phyloP scores from a whole-genome alignment of 2,888 invertebrate genomes.

The Aspidiotus rigidus region DNA sequence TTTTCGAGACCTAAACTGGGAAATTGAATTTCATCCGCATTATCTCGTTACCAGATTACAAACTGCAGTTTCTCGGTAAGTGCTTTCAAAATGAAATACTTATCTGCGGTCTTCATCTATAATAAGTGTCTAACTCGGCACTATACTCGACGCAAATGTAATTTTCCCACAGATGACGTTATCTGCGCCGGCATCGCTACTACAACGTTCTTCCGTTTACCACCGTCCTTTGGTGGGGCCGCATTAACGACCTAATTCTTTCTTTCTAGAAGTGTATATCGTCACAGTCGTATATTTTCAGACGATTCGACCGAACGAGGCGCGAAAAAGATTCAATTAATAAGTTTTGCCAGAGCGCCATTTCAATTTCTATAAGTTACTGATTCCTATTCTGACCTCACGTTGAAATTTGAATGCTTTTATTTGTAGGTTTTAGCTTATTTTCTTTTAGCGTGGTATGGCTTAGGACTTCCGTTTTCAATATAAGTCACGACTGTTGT shows the following conservation, averaged over 20 bases:
- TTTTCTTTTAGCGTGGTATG: too few species aligned
- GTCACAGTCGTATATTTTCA: too few species aligned
- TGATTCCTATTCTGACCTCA: too few species aligned
- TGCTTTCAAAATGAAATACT: conserved; percentile 12
- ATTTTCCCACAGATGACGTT: conserved; percentile 7
- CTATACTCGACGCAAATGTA: background rate
- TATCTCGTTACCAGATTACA: conserved; percentile 10
- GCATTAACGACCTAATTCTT: conserved; percentile 2
- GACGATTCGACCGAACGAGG: too few species aligned
- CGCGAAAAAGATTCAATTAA: too few species aligned
- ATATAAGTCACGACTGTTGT: too few species aligned
- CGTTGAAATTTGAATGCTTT: too few species aligned
- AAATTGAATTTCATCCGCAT: conserved; percentile 15
- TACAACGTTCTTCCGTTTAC: too few species aligned
- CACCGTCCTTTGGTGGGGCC: background rate
- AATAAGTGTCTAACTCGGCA: conserved; percentile 7
- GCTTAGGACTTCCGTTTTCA: too few species aligned
- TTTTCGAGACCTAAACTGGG: conserved; percentile 11
- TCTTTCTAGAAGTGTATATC: background rate
- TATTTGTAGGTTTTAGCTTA: too few species aligned
- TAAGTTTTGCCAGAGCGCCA: too few species aligned
- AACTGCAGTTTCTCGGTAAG: conserved; percentile 8
- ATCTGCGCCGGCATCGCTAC: background rate
- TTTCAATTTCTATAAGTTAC: too few species aligned
- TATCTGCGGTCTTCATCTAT: conserved; percentile 14